These are phyloP conservation scores for Anolis sagrei DNA, from an alignment of 2,113 vertebrate genomes.

Conservation along the genomic window DNA sequence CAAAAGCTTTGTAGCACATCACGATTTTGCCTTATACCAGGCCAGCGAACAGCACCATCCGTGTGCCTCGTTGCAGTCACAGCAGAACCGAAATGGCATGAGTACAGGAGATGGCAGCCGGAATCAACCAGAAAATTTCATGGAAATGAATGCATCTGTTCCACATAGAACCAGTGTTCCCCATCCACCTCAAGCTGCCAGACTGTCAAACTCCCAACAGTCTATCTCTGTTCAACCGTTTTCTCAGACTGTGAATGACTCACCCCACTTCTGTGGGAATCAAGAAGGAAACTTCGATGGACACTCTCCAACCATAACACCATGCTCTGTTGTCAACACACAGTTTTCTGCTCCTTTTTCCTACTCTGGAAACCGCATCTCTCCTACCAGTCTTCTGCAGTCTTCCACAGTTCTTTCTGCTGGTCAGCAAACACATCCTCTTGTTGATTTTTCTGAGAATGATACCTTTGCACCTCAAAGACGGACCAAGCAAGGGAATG, in stretches of 20 bases:
- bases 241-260: slow-evolving; percentile 79
- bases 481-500: slow-evolving; percentile 81
- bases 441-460: slow-evolving; percentile 83
- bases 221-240: slow-evolving; percentile 83
- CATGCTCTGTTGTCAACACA: slow-evolving; percentile 85
- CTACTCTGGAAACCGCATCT: slow-evolving; percentile 86
- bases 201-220: slow-evolving; percentile 77
- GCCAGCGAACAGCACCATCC: slow-evolving; percentile 82
- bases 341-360: slow-evolving; percentile 88
- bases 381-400: slow-evolving; percentile 82
- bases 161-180: slow-evolving; percentile 79
- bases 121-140: slow-evolving; percentile 84
- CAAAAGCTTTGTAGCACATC: slow-evolving; percentile 87
- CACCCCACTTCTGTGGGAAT: slow-evolving; percentile 80
- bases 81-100: slow-evolving; percentile 78
- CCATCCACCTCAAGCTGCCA: slow-evolving; percentile 79
- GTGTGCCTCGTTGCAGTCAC: slow-evolving; percentile 75
- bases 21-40: slow-evolving; percentile 91
- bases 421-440: slow-evolving; percentile 77
- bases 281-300: slow-evolving; percentile 80
- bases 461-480: slow-evolving; percentile 86
- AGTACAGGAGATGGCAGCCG: slow-evolving; percentile 79
- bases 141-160: slow-evolving; percentile 81
- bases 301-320: slow-evolving; percentile 84
- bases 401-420: slow-evolving; percentile 79